These are phyloP conservation scores for Phyllostomus hastatus DNA, from an alignment of 2,113 vertebrate species.

Conservation along the genomic window DNA sequence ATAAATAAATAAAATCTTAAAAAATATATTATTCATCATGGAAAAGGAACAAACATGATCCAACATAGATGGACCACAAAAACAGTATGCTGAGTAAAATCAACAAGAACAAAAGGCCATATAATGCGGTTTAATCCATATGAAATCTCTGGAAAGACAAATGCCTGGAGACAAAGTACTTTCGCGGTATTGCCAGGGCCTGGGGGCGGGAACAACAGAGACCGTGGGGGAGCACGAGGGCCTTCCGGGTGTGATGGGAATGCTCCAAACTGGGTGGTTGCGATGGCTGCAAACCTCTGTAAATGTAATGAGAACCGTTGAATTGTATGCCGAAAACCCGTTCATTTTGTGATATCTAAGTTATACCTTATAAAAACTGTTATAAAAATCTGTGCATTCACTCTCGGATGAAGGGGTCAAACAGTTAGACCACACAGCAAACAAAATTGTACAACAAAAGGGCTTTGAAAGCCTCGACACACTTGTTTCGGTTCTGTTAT, in stretches of 20 bases:
- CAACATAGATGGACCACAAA: background rate
- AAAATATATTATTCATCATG: background rate
- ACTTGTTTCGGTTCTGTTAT: background rate
- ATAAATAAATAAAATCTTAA: too few species aligned
- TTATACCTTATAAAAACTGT: background rate
- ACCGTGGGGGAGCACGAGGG: rapidly evolving
- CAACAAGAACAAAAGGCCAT: background rate
- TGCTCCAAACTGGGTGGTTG: background rate
- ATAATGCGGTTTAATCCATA: background rate
- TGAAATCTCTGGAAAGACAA: background rate
- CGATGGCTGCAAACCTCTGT: background rate
- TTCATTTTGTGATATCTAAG: background rate
- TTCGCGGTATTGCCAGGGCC: background rate
- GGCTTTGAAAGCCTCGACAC: background rate
- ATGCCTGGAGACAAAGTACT: background rate
- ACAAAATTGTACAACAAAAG: background rate
- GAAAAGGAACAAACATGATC: background rate
- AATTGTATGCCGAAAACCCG: background rate
- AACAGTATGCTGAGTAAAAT: background rate
- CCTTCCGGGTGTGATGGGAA: background rate
- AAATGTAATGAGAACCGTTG: background rate
- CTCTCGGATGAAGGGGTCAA: background rate
- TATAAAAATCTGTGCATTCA: background rate
- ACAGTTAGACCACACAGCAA: background rate
- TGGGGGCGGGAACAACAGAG: rapidly evolving